These are phyloP conservation scores for Lithophane leautieri DNA, from an alignment of 2,888 invertebrate species.

Conservation along the genomic window DNA sequence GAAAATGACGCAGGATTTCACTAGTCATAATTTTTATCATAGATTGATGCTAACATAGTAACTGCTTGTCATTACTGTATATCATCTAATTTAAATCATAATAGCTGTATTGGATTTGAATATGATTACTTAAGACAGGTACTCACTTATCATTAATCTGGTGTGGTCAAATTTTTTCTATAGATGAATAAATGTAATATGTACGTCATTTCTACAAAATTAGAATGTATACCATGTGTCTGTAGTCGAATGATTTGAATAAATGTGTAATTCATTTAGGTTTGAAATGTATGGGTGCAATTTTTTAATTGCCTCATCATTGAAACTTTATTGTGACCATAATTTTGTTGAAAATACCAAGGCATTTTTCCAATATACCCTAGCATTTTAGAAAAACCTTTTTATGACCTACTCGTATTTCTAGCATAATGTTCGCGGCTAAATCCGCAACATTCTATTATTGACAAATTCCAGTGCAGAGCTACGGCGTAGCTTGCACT, in stretches of 20 bases:
- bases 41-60: no score
- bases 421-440: no score
- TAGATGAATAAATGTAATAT: neutral
- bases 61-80: no score
- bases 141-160: neutral
- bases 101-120: no score
- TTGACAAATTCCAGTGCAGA: neutral
- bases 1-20: neutral
- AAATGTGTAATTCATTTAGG: neutral
- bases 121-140: neutral
- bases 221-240: constrained; percentile 1
- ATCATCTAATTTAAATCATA: no score
- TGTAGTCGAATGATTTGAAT: constrained; percentile 4
- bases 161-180: neutral
- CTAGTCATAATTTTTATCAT: no score
- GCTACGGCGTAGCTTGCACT: constrained; percentile 16
- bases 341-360: neutral
- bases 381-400: neutral
- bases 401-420: no score
- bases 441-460: neutral
- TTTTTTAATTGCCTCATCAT: neutral
- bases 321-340: neutral
- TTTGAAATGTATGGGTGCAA: neutral
- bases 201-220: neutral
- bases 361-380: neutral